Percentiles rank a stretch among this genome's conserved stretches.
Conservation (phyloP, 2,113 vertebrate species). For the Pycnonotus jocosus region DNA sequence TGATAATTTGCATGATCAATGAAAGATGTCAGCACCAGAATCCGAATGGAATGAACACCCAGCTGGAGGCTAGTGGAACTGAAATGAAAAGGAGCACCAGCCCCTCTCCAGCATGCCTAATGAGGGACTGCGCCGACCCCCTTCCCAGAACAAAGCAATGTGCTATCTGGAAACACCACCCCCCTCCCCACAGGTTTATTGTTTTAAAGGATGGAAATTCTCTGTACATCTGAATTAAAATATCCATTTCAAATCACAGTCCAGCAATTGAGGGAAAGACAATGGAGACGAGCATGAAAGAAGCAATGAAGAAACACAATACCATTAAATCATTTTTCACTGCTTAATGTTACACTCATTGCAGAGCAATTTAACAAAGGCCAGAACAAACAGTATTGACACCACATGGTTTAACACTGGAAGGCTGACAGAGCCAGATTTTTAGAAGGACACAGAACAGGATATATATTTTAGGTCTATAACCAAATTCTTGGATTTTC, state of each 20-base stretch:
- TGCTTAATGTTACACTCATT: neutral
- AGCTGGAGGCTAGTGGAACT: neutral
- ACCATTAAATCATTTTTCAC: slow-evolving; percentile 31
- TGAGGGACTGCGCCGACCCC: neutral
- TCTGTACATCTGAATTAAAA: neutral
- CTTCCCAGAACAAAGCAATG: neutral
- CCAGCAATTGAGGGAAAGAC: neutral
- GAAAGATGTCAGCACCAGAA: slow-evolving; percentile 11
- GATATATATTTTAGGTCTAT: neutral
- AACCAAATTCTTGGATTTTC: neutral
- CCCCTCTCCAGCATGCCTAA: neutral
- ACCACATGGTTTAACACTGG: neutral
- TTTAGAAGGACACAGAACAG: neutral
- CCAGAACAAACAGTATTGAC: neutral
- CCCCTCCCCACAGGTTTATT: neutral
- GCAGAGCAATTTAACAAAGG: neutral
- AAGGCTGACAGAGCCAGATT: neutral
- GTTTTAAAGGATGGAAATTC: neutral
- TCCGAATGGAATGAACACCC: neutral
- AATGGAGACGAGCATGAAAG: neutral
- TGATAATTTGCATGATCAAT: slow-evolving; percentile 24
- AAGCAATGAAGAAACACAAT: neutral
- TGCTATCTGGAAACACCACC: neutral
- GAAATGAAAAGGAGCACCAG: slow-evolving; percentile 1
- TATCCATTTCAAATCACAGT: neutral